Evolutionary conservation across 2,888 invertebrate genomes (phyloP).

Genomic region (Aphrophora alni): DNA sequence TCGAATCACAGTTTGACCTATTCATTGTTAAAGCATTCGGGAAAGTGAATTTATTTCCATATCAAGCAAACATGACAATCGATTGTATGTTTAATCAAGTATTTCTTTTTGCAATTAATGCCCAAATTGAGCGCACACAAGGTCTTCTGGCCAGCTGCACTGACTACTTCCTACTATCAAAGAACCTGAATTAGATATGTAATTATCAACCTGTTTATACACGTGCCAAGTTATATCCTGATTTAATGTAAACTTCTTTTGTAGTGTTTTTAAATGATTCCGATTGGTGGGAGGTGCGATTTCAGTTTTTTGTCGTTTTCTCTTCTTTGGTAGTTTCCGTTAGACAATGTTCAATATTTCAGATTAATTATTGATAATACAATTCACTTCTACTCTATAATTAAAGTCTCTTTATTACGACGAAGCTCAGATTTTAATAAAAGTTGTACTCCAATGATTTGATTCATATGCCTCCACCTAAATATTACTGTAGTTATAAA

Average conservation of each 20-base stretch:
- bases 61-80: background rate
- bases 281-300: no score
- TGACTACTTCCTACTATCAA: background rate
- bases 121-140: slow-evolving; percentile 23
- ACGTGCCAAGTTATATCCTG: background rate
- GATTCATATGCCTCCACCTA: no score
- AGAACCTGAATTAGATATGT: no score
- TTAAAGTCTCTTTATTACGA: no score
- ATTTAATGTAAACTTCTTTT: background rate
- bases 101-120: slow-evolving; percentile 9
- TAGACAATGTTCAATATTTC: no score
- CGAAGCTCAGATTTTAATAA: no score
- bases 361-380: no score
- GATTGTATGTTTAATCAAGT: background rate
- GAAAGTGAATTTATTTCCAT: background rate
- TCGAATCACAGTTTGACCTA: background rate
- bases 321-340: no score
- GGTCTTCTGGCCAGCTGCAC: slow-evolving; percentile 12
- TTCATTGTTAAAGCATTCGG: background rate
- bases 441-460: no score
- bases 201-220: background rate
- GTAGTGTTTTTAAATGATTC: background rate
- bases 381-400: no score
- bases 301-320: no score
- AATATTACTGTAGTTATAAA: no score